Base-by-base conservation (phyloP, 2,888 invertebrate species). In the Synanthedon andrenaeformis region DNA sequence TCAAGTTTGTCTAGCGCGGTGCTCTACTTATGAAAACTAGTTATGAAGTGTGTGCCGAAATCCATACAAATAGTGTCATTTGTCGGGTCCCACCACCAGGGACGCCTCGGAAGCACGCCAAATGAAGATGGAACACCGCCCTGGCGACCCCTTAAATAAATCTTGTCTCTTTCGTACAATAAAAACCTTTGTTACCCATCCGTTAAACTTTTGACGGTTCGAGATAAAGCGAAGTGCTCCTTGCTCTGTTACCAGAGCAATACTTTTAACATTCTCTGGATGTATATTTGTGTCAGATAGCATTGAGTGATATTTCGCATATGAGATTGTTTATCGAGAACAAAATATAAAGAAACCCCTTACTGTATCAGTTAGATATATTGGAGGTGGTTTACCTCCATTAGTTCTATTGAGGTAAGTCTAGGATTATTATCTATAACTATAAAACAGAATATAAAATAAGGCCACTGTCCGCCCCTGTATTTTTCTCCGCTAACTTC, bases 41-140 rank as follows among this genome's bases (percentile, higher is more conserved):
- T 45, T 14, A 12, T 14, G 13, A 28, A 14, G 41, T 41, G 11
- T 35, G 23, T 58, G 61, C 61, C 58, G 67, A 72, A 72, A 74
- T 70, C 70, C 67, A 69, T 70, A 73, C 67, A 72, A 73, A 74
- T 72, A 65, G 68, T 65, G 65, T 59, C 63, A 71, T 71, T 70
- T 65, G 62, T 72, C 65, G 62, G 57, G 57, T 55, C 62, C 55
- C 58, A 61, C 62, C 65, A 62, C 61, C 62, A 59, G 62, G 58
- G 62, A 58, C 61, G 61, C 55, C 57, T 52, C 54, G 54, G 54
- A 62, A 62, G 59, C 57, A 57, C 57, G 60, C 61, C 59, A 61
- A 69, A 71, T 72, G 69, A 72, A 70, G 69, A 73, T 60, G 58
- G 62, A 72, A 57, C 57, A 60, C 57, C 60, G 59, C 54, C 57